Evolutionary conservation across 2,797 vertebrate genomes (phyloP), one percentile per base, ranked within the genome.

Genomic region (Dendrocincla fuliginosa): DNA sequence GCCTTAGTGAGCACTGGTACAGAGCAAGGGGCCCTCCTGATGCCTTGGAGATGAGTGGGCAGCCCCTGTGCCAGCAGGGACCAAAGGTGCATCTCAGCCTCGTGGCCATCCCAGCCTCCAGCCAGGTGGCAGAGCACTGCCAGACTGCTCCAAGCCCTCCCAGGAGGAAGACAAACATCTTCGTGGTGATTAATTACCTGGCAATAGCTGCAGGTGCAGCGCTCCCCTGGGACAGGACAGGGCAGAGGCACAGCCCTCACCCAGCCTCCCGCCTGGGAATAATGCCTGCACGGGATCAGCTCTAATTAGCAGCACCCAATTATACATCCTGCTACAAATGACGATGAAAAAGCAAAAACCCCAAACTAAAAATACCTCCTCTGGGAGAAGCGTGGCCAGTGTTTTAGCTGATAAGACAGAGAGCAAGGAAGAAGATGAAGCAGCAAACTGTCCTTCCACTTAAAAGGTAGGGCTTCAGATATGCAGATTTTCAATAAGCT

Each of bases 391-490:
- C 0, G 0, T 35, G 91, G 90, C 63, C 93, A 90, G 87, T 1
- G 13, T 70, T 84, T 70, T 55, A 69, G 87, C 78, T 80, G 85
- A 69, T 91, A 75, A 87, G 77, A 79, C 39, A 52, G 81, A 56
- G 42, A 39, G 39, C 0, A 7, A 84, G 56, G 75, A 90, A 28
- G 85, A 77, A 80, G 68, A 95, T 37, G 71, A 87, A 90, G 80
- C 67, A 75, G 71, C 47, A 70, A 87, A 65, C 63, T 59, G 68
- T 80, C 73, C 93, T 93, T 92, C 5, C 11, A 78, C 88, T 94
- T 90, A 78, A 89, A 94, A 95, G 93, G 90, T 96, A 89, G 78
- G 4, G 27, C 65, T 94, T 93, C 82, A 95, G 90, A 96, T 74
- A 92, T 90, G 94, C 90, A 96, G 89, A 91, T 96, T 90, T 75